These are phyloP conservation scores for Pediacus dermestoides DNA, from an alignment of 2,888 invertebrate genomes.

Conservation along the genomic window DNA sequence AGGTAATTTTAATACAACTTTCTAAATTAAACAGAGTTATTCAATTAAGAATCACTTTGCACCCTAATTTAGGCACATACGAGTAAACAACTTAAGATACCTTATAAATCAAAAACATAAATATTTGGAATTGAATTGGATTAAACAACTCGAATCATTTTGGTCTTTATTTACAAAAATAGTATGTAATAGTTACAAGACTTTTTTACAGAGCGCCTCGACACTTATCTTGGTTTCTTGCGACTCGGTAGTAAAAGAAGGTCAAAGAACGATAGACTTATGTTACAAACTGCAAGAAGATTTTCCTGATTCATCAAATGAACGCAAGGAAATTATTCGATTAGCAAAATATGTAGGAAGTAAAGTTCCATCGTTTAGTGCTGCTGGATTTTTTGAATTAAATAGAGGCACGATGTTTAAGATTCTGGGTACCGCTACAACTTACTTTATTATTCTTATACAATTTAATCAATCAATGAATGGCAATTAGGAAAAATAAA, in stretches of 20 bases:
- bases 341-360: constrained; percentile 2
- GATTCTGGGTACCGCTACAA: constrained; percentile 1
- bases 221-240: constrained; percentile 6
- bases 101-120: no score
- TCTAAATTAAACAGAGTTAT: no score
- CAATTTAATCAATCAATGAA: constrained; percentile 8
- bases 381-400: constrained; percentile 9
- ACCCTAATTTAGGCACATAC: no score
- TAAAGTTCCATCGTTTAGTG: constrained; percentile 1
- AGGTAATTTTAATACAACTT: no score
- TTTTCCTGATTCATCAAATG: constrained; percentile 2
- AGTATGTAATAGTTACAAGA: no score
- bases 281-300: constrained; percentile 7
- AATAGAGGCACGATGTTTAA: constrained; percentile 4
- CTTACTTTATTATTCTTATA: constrained; percentile 9
- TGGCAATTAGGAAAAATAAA: no score
- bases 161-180: no score
- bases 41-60: no score
- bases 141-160: no score
- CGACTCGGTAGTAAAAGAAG: not conserved
- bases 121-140: no score
- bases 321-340: not conserved
- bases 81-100: no score
- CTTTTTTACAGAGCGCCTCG: constrained; percentile 1
- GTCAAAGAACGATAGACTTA: not conserved